phyloP scores from a whole-genome alignment of 2,113 vertebrate genomes.

The Numida meleagris region DNA sequence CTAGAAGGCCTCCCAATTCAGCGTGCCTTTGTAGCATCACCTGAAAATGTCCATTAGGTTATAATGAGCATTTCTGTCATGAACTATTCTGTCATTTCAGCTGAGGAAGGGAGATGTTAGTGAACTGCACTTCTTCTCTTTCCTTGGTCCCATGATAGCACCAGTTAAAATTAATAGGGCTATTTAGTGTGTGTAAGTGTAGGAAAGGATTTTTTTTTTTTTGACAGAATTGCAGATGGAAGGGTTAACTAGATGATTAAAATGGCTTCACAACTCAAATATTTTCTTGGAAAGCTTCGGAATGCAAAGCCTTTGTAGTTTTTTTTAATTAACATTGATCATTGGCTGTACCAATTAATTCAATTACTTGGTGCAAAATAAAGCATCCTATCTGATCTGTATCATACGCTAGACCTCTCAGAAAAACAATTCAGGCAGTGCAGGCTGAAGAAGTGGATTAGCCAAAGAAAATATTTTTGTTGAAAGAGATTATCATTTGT shows the following conservation, averaged over 20 bases:
- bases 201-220: not conserved
- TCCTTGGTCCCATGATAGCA: not conserved
- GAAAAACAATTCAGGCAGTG: conserved; percentile 47
- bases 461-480: conserved; percentile 41
- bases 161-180: not conserved
- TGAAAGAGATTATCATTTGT: not conserved
- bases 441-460: conserved; percentile 40
- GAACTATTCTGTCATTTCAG: not conserved
- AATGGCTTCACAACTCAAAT: conserved; percentile 9
- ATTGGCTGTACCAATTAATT: conserved; percentile 43
- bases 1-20: not conserved
- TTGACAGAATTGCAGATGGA: not conserved
- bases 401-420: conserved; percentile 3
- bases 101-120: not conserved
- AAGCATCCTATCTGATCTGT: conserved; percentile 22
- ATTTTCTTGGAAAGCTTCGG: conserved; percentile 39
- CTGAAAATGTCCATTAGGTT: not conserved
- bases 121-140: not conserved
- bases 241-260: conserved; percentile 22
- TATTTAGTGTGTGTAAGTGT: not conserved
- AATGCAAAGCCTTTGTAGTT: conserved; percentile 34
- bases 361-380: conserved; percentile 47
- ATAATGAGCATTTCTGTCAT: not conserved
- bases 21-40: not conserved
- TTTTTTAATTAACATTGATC: conserved; percentile 39